phyloP scores from a whole-genome alignment of 2,797 vertebrate species.

The Anguilla obscura region DNA sequence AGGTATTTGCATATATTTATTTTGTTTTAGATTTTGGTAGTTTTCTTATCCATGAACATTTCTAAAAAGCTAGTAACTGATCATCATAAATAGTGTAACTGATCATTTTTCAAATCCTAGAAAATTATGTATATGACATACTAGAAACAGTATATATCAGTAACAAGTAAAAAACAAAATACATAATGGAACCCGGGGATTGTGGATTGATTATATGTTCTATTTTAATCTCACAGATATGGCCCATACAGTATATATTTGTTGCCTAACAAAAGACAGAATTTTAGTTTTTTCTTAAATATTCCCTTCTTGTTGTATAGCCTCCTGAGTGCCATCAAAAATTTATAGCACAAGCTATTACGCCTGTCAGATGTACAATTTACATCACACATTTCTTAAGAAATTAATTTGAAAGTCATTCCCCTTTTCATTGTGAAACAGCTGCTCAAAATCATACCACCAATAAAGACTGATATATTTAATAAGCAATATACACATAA shows the following conservation, averaged over 20 bases:
- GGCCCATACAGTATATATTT: conserved; percentile 33
- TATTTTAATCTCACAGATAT: conserved; percentile 36
- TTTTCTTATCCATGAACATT: not conserved
- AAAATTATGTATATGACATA: not conserved
- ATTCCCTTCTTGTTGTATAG: conserved; percentile 33
- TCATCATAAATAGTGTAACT: not conserved
- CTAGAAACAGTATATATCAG: not conserved
- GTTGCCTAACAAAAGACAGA: conserved; percentile 48
- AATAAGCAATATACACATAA: conserved; percentile 50
- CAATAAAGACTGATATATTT: conserved; percentile 46
- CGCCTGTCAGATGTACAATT: conserved; percentile 49
- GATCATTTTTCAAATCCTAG: not conserved
- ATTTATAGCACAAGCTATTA: conserved; percentile 61
- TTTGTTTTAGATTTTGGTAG: not conserved
- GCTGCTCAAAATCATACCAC: conserved; percentile 50
- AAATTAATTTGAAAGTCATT: conserved; percentile 46
- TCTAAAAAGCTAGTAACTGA: not conserved
- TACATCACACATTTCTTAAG: conserved; percentile 53
- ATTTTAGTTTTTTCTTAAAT: conserved; percentile 33
- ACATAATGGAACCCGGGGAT: not conserved
- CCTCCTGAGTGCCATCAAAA: conserved; percentile 56
- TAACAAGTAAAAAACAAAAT: not conserved
- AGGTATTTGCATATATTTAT: not conserved
- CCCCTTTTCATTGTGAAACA: conserved; percentile 47
- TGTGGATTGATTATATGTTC: not conserved